Percentiles rank a stretch among this genome's conserved stretches.
Evolutionary conservation across 53 echinoderm and acorn worm genomes (phyloP).

Genomic region (Glandiceps talaboti): DNA sequence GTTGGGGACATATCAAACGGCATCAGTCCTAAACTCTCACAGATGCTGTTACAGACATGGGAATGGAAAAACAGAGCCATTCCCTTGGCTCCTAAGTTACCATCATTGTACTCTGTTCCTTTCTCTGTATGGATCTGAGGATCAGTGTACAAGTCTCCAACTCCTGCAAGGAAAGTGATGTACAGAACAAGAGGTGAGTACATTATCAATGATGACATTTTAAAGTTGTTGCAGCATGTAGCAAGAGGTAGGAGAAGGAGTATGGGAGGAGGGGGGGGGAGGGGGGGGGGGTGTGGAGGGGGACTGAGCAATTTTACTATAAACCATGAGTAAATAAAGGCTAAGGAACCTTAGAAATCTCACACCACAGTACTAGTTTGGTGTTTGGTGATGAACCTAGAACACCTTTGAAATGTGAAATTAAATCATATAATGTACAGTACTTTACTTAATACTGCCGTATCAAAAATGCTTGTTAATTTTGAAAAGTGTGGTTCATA

Average conservation of each 20-base stretch:
- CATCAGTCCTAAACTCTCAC: constrained; percentile 54
- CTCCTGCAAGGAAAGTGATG: constrained; percentile 32
- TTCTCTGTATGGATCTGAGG: constrained; percentile 94
- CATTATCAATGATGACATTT: background rate
- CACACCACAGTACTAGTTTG: no score
- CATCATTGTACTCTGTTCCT: constrained; percentile 89
- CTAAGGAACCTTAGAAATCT: no score
- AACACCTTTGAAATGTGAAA: no score
- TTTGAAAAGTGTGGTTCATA: no score
- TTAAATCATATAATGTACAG: no score
- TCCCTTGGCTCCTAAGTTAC: constrained; percentile 76
- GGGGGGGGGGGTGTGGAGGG: no score
- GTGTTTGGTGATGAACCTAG: no score
- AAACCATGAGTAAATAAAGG: no score
- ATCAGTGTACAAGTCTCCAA: constrained; percentile 91
- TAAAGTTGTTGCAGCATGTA: background rate
- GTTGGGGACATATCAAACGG: constrained; percentile 73
- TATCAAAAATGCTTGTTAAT: no score
- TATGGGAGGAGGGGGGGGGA: no score
- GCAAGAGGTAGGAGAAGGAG: background rate
- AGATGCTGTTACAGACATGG: constrained; percentile 85
- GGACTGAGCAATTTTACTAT: background rate
- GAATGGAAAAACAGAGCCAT: constrained; percentile 93
- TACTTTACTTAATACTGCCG: no score
- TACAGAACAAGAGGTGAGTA: background rate